Conservation (phyloP, 2,888 invertebrate genomes). For the Anorthoa munda region DNA sequence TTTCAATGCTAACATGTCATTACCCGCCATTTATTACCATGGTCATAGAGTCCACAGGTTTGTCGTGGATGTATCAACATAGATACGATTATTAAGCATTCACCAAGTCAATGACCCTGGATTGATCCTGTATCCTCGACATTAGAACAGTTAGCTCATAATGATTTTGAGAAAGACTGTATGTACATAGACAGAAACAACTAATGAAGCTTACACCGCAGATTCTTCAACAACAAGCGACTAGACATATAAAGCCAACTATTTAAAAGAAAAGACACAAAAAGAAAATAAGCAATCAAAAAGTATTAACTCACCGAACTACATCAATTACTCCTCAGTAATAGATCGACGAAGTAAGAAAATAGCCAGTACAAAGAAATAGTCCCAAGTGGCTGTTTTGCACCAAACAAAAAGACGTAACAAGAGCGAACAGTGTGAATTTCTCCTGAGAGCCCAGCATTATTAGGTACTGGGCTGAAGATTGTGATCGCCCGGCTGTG, state of each 20-base stretch:
- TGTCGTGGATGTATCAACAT: neutral
- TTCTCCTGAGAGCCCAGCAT: conserved; percentile 82
- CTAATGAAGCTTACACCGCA: neutral
- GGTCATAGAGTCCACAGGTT: conserved; percentile 29
- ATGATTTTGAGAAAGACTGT: neutral
- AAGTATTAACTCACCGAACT: conserved; percentile 6
- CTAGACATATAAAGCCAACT: neutral
- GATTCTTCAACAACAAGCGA: neutral
- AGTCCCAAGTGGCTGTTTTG: conserved; percentile 74
- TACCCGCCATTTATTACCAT: conserved; percentile 26
- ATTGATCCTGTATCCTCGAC: neutral
- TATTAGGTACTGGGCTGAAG: conserved; percentile 80
- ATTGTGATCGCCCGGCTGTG: conserved; percentile 82
- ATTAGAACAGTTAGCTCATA: conserved; percentile 19
- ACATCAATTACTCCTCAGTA: conserved; percentile 19
- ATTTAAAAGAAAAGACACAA: neutral
- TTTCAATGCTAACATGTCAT: neutral
- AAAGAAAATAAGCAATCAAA: neutral
- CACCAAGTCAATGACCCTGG: conserved; percentile 10
- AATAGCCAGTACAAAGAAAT: conserved; percentile 61
- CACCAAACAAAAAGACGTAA: conserved; percentile 75
- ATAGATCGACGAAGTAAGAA: conserved; percentile 44
- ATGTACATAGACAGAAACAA: no score
- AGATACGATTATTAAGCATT: conserved; percentile 25
- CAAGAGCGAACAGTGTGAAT: conserved; percentile 77